These are phyloP conservation scores for Idaea biselata DNA, from an alignment of 2,888 invertebrate species.

Conservation along the genomic window DNA sequence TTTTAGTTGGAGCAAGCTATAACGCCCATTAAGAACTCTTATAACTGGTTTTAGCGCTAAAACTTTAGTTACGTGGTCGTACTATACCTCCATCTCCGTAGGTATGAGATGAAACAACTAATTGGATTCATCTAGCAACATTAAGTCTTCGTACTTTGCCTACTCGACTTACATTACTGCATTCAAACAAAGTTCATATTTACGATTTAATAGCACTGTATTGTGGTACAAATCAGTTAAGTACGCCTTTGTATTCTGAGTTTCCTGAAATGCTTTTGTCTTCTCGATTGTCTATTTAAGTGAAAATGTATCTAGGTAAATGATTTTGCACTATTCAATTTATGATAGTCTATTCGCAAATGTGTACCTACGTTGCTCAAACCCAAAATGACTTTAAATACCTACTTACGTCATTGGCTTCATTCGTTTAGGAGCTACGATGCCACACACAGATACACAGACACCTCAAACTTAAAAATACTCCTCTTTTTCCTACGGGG, in stretches of 20 bases:
- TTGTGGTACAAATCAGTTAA: slow-evolving; percentile 1
- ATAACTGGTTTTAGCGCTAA: too few relatives aligned
- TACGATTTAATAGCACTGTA: neutral
- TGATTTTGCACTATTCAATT: neutral
- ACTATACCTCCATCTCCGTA: neutral
- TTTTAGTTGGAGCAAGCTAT: too few relatives aligned
- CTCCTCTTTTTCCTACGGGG: too few relatives aligned
- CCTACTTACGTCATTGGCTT: neutral
- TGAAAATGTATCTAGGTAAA: neutral
- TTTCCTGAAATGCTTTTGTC: neutral
- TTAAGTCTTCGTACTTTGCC: neutral
- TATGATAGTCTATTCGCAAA: neutral
- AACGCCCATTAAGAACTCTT: too few relatives aligned
- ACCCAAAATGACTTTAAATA: neutral
- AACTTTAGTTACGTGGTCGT: neutral
- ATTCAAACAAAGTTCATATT: slow-evolving; percentile 1
- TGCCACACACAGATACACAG: too few relatives aligned
- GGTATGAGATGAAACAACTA: neutral
- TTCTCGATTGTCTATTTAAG: neutral
- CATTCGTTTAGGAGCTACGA: too few relatives aligned
- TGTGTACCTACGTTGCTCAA: neutral
- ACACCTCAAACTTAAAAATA: too few relatives aligned
- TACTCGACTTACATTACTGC: neutral
- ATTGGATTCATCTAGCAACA: neutral
- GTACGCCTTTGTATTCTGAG: neutral